A percentile compares a stretch with the other conserved stretches of the same genome.
Conservation (phyloP, 1,140 invertebrate species). For the Proctacanthus coquilletti region DNA sequence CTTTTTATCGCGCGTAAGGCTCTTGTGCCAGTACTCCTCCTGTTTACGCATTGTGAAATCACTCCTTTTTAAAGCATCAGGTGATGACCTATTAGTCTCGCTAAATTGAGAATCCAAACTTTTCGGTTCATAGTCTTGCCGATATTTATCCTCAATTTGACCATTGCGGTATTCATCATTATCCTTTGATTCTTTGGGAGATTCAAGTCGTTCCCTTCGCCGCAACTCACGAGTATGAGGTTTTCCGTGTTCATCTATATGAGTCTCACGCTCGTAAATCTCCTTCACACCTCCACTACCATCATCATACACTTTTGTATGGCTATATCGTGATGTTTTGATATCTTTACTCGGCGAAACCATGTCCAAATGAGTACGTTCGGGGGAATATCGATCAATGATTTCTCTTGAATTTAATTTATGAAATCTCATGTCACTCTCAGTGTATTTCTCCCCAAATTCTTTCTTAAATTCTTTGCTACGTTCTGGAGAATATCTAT, state of each 20-base stretch:
- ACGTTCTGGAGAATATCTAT: slow-evolving; percentile 6
- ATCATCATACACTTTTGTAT: slow-evolving; percentile 28
- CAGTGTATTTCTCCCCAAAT: too few species aligned
- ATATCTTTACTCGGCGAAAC: slow-evolving; percentile 9
- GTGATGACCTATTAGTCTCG: slow-evolving; percentile 37
- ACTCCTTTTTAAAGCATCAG: slow-evolving; percentile 37
- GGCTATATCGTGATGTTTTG: slow-evolving; percentile 22
- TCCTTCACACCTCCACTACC: slow-evolving; percentile 32
- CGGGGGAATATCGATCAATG: slow-evolving; percentile 14
- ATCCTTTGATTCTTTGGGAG: slow-evolving; percentile 16
- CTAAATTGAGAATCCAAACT: slow-evolving; percentile 43
- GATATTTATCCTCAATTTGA: slow-evolving; percentile 8
- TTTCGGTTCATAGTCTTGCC: slow-evolving; percentile 43
- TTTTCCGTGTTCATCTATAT: slow-evolving; percentile 34
- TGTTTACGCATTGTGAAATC: slow-evolving; percentile 30
- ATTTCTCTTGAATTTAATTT: slow-evolving; percentile 10
- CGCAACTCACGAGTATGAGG: slow-evolving; percentile 39
- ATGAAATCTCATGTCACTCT: slow-evolving; percentile 12
- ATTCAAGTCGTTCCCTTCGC: slow-evolving; percentile 31
- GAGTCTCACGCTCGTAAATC: slow-evolving; percentile 36
- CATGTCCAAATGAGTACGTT: slow-evolving; percentile 14
- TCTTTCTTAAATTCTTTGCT: slow-evolving; percentile 2
- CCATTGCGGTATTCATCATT: background rate
- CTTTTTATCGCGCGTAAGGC: slow-evolving; percentile 23
- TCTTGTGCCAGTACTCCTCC: slow-evolving; percentile 27